Percentiles rank a stretch among this genome's conserved stretches.
phyloP scores from a whole-genome alignment of 2,888 invertebrate species.

The Ptilodon capucinus region DNA sequence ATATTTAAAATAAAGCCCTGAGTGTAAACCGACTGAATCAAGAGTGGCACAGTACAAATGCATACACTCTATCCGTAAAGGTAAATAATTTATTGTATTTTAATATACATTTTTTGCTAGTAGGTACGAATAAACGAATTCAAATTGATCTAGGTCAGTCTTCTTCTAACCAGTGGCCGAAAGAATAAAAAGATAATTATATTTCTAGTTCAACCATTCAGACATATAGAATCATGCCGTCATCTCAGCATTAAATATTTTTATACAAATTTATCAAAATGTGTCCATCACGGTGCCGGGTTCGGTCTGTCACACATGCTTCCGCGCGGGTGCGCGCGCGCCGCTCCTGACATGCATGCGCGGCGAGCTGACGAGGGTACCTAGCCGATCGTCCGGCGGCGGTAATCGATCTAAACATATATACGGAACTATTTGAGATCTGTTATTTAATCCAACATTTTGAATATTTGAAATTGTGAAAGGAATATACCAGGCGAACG shows the following conservation, averaged over 20 bases:
- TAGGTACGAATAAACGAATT: no score
- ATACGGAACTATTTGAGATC: background rate
- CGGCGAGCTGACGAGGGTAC: conserved; percentile 39
- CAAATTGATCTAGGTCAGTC: no score
- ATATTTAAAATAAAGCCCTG: no score
- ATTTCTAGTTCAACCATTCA: no score
- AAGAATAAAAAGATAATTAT: no score
- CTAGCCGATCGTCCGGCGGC: conserved; percentile 9
- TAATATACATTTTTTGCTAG: no score
- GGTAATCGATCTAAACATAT: background rate
- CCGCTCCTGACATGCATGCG: conserved; percentile 34
- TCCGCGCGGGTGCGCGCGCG: conserved; percentile 46
- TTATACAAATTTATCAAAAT: conserved; percentile 3
- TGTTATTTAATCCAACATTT: background rate
- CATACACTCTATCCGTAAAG: no score
- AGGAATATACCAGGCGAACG: no score
- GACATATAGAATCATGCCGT: background rate
- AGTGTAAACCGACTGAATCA: no score
- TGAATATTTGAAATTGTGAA: background rate
- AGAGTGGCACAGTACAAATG: no score
- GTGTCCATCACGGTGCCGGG: conserved; percentile 12
- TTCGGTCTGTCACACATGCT: conserved; percentile 32
- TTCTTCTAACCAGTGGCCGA: no score
- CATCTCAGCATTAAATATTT: conserved; percentile 3
- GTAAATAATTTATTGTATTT: no score